Evolutionary conservation across 2,113 vertebrate genomes (phyloP).

Genomic region (Catharus fuscescens): DNA sequence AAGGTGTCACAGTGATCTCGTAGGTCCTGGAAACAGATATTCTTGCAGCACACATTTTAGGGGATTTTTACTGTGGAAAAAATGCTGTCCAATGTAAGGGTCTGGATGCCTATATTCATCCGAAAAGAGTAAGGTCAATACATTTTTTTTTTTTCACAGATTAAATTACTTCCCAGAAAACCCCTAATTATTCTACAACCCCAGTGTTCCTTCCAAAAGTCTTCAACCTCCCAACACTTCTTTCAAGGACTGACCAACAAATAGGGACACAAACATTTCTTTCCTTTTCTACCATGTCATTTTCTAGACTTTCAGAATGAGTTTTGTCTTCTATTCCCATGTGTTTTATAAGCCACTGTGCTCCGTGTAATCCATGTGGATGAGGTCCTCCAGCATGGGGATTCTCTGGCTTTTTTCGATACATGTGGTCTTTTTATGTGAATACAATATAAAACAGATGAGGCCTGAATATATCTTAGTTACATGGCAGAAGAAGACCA

Average conservation of each 20-base stretch:
- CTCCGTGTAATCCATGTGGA: fast-evolving
- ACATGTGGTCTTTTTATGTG: not conserved
- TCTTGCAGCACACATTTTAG: not conserved
- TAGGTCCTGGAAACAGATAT: not conserved
- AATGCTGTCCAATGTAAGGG: not conserved
- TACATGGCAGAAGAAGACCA: not conserved
- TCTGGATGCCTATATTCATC: not conserved
- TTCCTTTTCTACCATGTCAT: not conserved
- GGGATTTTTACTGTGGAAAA: not conserved
- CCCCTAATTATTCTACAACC: not conserved
- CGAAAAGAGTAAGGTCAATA: not conserved
- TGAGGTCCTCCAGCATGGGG: fast-evolving
- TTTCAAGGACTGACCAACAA: not conserved
- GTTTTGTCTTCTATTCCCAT: not conserved
- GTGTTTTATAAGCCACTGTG: not conserved
- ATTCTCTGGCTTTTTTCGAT: not conserved
- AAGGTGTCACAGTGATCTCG: fast-evolving
- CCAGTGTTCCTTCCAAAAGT: not conserved
- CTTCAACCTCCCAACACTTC: not conserved
- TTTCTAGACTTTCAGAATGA: not conserved
- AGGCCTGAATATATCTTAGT: not conserved
- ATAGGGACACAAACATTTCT: fast-evolving
- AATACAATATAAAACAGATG: fast-evolving
- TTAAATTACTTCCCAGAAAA: not conserved
- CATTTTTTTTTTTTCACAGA: no score